Conservation (phyloP, 2,113 vertebrate species). For the Psammodynastes pulverulentus region DNA sequence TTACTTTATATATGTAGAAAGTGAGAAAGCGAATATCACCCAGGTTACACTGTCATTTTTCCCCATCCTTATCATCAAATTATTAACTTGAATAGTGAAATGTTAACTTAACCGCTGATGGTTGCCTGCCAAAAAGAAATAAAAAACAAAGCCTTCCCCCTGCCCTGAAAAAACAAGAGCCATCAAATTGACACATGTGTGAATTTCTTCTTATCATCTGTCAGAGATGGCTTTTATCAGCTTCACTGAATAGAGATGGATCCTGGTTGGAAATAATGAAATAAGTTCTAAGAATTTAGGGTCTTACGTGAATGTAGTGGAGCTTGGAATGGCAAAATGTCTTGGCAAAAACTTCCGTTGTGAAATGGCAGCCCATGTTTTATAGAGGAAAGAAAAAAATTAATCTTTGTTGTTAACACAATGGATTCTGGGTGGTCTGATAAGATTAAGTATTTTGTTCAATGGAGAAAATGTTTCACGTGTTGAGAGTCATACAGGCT, state of each 20-base stretch:
- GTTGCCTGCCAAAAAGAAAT: neutral
- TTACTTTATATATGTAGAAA: neutral
- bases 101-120: slow-evolving; percentile 2
- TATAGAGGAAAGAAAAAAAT: neutral
- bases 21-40: neutral
- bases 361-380: neutral
- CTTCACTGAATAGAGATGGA: neutral
- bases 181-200: neutral
- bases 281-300: slow-evolving; percentile 11
- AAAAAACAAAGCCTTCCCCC: neutral
- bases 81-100: slow-evolving; percentile 9
- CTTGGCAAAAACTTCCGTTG: neutral
- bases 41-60: neutral
- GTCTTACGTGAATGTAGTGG: neutral
- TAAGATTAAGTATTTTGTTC: neutral
- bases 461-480: no score
- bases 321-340: neutral
- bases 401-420: neutral
- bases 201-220: slow-evolving; percentile 8
- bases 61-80: neutral
- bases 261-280: slow-evolving; percentile 17
- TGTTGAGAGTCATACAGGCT: neutral
- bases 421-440: neutral
- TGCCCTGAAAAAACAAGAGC: neutral
- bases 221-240: slow-evolving; percentile 9